phyloP scores from a whole-genome alignment of 2,113 vertebrate species.

The Poecile atricapillus region DNA sequence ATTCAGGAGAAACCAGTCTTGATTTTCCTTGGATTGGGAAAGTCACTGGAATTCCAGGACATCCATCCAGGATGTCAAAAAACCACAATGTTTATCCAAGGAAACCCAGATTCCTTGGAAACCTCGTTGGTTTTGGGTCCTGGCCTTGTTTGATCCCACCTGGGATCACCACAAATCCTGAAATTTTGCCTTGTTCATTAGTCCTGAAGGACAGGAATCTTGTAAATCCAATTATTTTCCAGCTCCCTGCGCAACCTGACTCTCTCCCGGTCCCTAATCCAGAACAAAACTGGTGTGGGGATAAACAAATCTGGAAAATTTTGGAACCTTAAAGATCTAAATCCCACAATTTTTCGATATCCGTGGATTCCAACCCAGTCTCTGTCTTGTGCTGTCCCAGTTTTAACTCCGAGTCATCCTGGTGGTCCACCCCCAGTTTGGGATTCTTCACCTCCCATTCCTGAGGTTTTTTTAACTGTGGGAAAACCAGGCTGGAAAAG shows the following conservation, averaged over 20 bases:
- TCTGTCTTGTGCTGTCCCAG: neutral
- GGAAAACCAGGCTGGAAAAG: neutral
- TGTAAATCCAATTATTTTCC: neutral
- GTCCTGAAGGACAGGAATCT: neutral
- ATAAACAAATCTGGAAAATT: neutral
- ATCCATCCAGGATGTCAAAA: neutral
- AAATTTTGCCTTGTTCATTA: neutral
- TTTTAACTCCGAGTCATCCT: rapidly evolving
- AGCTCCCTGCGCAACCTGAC: neutral
- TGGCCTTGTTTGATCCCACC: neutral
- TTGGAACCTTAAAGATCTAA: too few species aligned
- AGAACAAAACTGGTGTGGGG: too few species aligned
- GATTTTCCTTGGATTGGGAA: neutral
- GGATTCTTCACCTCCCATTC: neutral
- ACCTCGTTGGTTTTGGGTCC: neutral
- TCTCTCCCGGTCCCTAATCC: neutral
- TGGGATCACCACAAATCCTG: neutral
- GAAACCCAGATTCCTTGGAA: neutral
- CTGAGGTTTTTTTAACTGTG: neutral
- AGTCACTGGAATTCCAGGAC: neutral
- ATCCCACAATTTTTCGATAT: rapidly evolving
- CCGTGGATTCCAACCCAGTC: neutral
- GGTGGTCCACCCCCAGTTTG: neutral
- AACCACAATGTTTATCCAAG: neutral
- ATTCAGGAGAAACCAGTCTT: neutral